A percentile compares a stretch with the other conserved stretches of the same genome.
Evolutionary conservation across 2,113 vertebrate species (phyloP).

Genomic region (Phalacrocorax brasilianus): DNA sequence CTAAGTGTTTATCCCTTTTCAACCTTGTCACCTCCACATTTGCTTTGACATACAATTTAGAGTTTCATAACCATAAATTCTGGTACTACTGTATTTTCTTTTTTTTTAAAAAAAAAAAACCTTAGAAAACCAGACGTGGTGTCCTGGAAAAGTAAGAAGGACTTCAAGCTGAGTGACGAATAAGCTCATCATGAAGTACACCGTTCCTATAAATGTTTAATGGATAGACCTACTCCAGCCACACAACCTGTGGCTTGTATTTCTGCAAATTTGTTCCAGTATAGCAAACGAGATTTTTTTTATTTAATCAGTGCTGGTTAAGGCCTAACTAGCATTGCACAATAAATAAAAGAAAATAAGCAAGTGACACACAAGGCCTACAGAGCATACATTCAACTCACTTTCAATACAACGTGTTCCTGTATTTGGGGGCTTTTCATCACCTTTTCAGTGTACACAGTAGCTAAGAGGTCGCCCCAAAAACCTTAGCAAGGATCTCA

Average conservation of each 20-base stretch:
- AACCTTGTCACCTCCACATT: fast-evolving
- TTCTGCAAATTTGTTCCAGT: background rate
- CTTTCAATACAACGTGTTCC: background rate
- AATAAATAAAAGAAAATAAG: background rate
- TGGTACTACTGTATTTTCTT: background rate
- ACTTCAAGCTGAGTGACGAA: background rate
- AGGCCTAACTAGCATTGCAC: background rate
- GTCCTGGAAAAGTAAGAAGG: background rate
- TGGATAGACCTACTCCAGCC: background rate
- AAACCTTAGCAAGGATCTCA: background rate
- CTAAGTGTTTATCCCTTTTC: background rate
- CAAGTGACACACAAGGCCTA: background rate
- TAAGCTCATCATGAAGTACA: background rate
- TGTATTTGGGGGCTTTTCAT: background rate
- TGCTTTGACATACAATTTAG: background rate
- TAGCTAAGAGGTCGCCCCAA: background rate
- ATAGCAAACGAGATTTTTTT: background rate
- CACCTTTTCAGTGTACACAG: fast-evolving
- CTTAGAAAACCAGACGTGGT: fast-evolving
- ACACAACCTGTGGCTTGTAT: background rate
- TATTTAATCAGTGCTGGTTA: background rate
- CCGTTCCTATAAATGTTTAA: background rate
- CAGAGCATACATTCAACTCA: fast-evolving
- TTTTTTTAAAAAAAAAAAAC: background rate
- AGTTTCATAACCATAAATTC: background rate